These are phyloP conservation scores for Bradypus variegatus DNA, from an alignment of 2,797 vertebrate genomes.

Conservation along the genomic window DNA sequence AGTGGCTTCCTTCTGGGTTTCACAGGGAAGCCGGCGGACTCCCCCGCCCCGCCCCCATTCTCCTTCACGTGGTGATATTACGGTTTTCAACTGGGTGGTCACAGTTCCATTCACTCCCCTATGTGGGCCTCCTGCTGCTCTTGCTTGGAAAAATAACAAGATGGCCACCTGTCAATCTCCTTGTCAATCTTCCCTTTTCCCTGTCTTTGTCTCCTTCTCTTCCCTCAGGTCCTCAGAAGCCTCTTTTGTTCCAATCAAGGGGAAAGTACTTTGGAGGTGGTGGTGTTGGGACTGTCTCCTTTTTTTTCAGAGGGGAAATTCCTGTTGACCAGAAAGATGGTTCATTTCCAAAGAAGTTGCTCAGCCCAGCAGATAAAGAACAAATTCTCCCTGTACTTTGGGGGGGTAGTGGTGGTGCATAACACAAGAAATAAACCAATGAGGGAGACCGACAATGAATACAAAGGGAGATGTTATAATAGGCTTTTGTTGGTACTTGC, in stretches of 20 bases:
- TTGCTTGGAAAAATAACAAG: neutral
- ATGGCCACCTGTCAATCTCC: neutral
- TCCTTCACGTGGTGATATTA: accelerated
- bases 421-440: constrained; percentile 31
- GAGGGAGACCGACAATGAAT: constrained; percentile 16
- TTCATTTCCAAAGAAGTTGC: constrained; percentile 29
- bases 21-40: neutral
- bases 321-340: constrained; percentile 16
- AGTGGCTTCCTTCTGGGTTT: accelerated
- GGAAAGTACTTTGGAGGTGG: neutral
- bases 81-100: neutral
- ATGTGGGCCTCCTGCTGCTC: accelerated
- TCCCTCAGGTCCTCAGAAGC: neutral
- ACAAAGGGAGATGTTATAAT: constrained; percentile 62
- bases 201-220: neutral
- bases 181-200: neutral
- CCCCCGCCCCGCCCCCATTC: too few species aligned
- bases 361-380: neutral
- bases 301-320: constrained; percentile 27
- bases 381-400: neutral
- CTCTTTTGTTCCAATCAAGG: neutral
- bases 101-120: neutral
- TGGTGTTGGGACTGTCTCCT: neutral
- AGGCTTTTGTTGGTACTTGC: constrained; percentile 69
- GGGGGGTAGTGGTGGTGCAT: neutral